Evolutionary conservation across 2,113 vertebrate species (phyloP), one percentile per base, ranked within the genome.

Genomic region (Hemibagrus wyckioides): DNA sequence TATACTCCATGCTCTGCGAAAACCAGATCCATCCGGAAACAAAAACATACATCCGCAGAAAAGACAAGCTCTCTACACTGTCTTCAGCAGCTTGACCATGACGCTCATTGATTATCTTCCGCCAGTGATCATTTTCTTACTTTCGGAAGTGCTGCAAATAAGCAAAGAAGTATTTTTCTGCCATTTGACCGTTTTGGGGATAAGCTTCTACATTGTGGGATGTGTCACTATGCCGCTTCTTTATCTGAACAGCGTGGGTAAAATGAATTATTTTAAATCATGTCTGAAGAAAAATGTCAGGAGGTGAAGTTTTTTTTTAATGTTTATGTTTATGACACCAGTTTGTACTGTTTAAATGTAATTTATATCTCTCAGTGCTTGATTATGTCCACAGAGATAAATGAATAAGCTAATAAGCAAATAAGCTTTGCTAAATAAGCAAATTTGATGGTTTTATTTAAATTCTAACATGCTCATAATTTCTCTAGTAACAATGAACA

Each of bases 1-100:
- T 8, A 36, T 90, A 33, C 81, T 88, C 30, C 13, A 5, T 36
- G 69, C 71, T 50, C 59, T 88, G 59, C 82, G 17, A 54, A 90
- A 90, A 25, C 25, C 83, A 28, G 86, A 86, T 71, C 79, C 83
- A n/a, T 85, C 83, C 17, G 83, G 89, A 36, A 89, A 82, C 28
- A 67, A 14, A 4, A 79, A 30, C 14, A 52, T 90, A 6, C 89
- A 90, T 80, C 84, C 84, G 14, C 89, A 88, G 61, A 88, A 90
- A 73, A 82, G 76, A 6, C 75, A 73, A 86, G 84, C 84, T 44
- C 48, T 88, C 39, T 56, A n/a, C 11, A 86, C 73, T 59, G 86
- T 90, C 61, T 71, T 82, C 30, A 75, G 39, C 52, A 90, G 86
- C 81, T 69, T 83, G 6, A 8, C 73, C 41, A 48, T 88, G 83